Evolutionary conservation across 2,113 vertebrate species (phyloP).

Genomic region (Scalopus aquaticus): DNA sequence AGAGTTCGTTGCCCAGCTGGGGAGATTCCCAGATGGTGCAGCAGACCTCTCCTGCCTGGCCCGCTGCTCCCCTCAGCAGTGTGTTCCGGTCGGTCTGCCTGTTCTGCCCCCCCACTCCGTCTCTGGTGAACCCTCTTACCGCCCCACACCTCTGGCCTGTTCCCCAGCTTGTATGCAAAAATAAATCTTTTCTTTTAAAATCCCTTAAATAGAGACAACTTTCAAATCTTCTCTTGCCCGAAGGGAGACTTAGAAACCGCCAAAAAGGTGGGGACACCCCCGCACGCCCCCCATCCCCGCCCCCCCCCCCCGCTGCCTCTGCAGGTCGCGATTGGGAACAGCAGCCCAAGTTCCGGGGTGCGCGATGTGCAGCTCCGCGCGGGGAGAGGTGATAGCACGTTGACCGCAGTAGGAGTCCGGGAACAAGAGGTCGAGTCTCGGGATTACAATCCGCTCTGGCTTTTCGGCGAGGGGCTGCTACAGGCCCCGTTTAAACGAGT

Average conservation of each 20-base stretch:
- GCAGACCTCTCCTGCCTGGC: no score
- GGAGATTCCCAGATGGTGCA: no score
- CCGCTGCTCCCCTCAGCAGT: no score
- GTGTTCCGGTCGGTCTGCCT: no score
- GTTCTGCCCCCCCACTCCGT: no score
- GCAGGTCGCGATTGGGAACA: not conserved
- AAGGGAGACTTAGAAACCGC: not conserved
- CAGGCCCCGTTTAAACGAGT: not conserved
- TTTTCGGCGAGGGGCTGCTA: not conserved
- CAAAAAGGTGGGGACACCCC: not conserved
- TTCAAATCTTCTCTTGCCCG: not conserved
- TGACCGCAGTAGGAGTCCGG: not conserved
- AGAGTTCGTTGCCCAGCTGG: no score
- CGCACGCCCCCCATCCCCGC: not conserved
- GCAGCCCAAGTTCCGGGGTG: not conserved
- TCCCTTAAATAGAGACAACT: slow-evolving; percentile 22
- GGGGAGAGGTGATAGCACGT: not conserved
- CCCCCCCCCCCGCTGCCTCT: not conserved
- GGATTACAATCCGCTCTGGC: not conserved
- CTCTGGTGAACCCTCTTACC: no score
- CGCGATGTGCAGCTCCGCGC: not conserved
- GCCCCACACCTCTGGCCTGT: no score
- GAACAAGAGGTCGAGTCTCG: not conserved
- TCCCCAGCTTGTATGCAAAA: no score
- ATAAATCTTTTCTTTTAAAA: no score